phyloP scores from a whole-genome alignment of 2,113 vertebrate species.

The Callithrix jacchus region DNA sequence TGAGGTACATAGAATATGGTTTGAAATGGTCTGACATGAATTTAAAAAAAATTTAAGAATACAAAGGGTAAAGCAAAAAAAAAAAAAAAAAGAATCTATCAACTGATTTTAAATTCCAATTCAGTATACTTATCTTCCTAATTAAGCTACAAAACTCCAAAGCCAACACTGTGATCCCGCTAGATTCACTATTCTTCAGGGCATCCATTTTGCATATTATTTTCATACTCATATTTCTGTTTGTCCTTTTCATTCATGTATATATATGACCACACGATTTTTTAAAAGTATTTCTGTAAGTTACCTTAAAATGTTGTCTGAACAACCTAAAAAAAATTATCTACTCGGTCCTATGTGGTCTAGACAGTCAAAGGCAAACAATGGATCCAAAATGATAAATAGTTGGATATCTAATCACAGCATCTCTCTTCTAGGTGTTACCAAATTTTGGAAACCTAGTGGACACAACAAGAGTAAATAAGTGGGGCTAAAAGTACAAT shows the following conservation, averaged over 20 bases:
- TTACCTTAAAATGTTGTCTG: not conserved
- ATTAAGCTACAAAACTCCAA: not conserved
- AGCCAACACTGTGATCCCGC: not conserved
- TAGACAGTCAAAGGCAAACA: not conserved
- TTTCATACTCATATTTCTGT: not conserved
- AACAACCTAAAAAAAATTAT: constrained; percentile 26
- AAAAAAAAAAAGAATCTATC: not conserved
- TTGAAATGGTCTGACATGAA: not conserved
- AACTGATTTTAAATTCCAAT: not conserved
- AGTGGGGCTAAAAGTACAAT: not conserved
- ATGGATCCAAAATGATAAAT: not conserved
- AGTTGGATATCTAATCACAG: not conserved
- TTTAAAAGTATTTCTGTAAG: constrained; percentile 28
- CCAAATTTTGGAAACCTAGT: not conserved
- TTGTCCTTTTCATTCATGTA: not conserved
- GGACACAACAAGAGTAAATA: not conserved
- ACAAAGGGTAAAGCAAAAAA: not conserved
- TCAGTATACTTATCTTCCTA: not conserved
- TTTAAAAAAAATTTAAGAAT: not conserved
- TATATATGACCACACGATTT: not conserved
- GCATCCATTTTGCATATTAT: not conserved
- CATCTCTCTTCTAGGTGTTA: not conserved
- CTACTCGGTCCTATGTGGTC: not conserved
- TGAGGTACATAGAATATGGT: not conserved
- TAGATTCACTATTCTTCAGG: not conserved